These are phyloP conservation scores for Drosophila teissieri DNA, from an alignment of 1,140 invertebrate species.

Conservation along the genomic window DNA sequence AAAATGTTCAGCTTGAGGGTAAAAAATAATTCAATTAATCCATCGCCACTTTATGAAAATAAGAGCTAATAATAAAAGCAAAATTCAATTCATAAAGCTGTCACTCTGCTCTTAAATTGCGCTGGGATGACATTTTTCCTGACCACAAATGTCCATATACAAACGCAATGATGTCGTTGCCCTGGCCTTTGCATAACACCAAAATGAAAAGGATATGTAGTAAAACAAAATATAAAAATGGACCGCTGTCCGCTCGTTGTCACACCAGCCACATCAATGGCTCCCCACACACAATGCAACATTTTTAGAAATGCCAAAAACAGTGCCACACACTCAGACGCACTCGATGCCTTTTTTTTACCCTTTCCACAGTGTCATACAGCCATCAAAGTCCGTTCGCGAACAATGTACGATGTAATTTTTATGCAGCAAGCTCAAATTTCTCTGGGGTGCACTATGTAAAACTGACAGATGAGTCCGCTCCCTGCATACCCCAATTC, in stretches of 20 bases:
- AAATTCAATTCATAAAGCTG: conserved; percentile 41
- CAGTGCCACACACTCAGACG: conserved; percentile 52
- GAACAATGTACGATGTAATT: conserved; percentile 77
- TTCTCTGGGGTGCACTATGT: conserved; percentile 79
- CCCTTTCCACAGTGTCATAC: conserved; percentile 43
- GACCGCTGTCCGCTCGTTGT: conserved; percentile 61
- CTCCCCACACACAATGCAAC: conserved; percentile 54
- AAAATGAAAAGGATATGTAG: neutral
- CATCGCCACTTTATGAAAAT: neutral
- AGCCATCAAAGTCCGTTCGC: conserved; percentile 72
- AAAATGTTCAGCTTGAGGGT: neutral
- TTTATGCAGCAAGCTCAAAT: conserved; percentile 81
- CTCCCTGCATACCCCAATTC: neutral
- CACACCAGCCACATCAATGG: conserved; percentile 76
- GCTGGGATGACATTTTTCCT: conserved; percentile 25
- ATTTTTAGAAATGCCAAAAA: conserved; percentile 80
- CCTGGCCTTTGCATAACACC: conserved; percentile 10
- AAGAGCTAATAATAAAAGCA: conserved; percentile 27
- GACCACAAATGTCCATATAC: conserved; percentile 44
- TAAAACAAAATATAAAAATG: conserved; percentile 17
- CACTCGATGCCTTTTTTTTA: conserved; percentile 35
- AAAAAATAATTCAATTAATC: neutral
- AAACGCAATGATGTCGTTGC: conserved; percentile 71
- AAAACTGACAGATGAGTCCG: conserved; percentile 79
- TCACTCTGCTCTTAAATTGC: conserved; percentile 29